Conservation (phyloP, 2,797 vertebrate species). For the Enteromius argenteus region DNA sequence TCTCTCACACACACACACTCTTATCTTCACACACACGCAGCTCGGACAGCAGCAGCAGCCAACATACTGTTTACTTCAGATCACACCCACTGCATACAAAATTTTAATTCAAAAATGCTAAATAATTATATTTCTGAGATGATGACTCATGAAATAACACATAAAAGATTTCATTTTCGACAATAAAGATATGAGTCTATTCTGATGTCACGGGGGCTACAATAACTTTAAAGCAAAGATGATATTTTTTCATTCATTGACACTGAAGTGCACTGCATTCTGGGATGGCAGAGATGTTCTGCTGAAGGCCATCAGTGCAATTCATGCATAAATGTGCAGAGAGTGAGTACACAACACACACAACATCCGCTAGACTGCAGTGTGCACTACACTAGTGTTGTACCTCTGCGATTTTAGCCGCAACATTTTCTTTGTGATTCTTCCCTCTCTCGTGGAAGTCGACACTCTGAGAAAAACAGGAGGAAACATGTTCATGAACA, state of each 20-base stretch:
- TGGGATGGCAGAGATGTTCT: not conserved
- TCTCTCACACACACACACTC: slow-evolving; percentile 20
- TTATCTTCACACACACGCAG: slow-evolving; percentile 45
- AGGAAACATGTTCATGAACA: slow-evolving; percentile 36
- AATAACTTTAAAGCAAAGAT: not conserved
- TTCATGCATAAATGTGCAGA: not conserved
- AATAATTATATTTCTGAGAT: not conserved
- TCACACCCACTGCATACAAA: not conserved
- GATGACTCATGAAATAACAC: not conserved
- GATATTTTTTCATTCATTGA: not conserved
- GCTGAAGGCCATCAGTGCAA: not conserved
- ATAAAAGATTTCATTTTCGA: not conserved
- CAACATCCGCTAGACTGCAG: not conserved
- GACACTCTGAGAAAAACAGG: slow-evolving; percentile 82
- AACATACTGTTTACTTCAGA: slow-evolving; percentile 17
- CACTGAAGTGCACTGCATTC: not conserved
- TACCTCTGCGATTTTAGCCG: slow-evolving; percentile 94
- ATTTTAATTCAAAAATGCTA: not conserved
- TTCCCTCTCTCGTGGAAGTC: slow-evolving; percentile 99
- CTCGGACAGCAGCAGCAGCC: slow-evolving; percentile 16
- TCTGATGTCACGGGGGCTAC: not conserved
- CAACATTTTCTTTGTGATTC: slow-evolving; percentile 99
- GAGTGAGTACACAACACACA: too few species aligned
- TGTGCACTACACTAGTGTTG: not conserved
- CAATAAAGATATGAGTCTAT: not conserved